phyloP scores from a whole-genome alignment of 2,797 vertebrate species.

The Thalassophryne amazonica region DNA sequence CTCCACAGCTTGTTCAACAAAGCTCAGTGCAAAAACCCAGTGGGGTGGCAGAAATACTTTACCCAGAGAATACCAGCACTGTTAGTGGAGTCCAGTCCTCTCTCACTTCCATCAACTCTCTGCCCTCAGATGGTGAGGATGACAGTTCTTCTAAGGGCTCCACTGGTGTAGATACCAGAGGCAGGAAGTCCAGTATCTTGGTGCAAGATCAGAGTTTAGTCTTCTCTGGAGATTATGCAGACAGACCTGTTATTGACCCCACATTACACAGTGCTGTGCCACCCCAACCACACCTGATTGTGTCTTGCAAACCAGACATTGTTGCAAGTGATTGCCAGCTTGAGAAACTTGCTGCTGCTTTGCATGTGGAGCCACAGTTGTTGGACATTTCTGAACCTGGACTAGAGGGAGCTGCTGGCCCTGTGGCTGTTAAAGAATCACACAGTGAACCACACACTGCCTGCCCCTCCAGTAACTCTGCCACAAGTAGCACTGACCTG shows the following conservation, averaged over 20 bases:
- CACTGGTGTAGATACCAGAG: constrained; percentile 39
- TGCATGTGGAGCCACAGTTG: constrained; percentile 46
- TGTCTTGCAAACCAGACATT: constrained; percentile 7
- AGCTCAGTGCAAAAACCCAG: constrained; percentile 76
- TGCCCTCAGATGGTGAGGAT: constrained; percentile 92
- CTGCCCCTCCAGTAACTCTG: constrained; percentile 79
- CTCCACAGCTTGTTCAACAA: constrained; percentile 60
- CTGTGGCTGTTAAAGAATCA: constrained; percentile 51
- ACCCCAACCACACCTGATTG: neutral
- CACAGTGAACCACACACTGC: constrained; percentile 72
- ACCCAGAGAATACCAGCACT: constrained; percentile 87
- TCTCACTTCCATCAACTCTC: constrained; percentile 95
- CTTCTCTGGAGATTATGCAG: constrained; percentile 76
- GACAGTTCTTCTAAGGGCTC: constrained; percentile 84
- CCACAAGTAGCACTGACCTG: constrained; percentile 87
- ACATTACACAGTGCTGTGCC: neutral
- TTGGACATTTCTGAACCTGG: constrained; percentile 55
- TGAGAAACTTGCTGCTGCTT: constrained; percentile 24
- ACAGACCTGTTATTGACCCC: constrained; percentile 6
- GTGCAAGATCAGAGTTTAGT: constrained; percentile 83
- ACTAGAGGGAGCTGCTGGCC: constrained; percentile 31
- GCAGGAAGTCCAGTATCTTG: constrained; percentile 76
- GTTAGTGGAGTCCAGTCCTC: constrained; percentile 96
- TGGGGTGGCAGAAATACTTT: constrained; percentile 74
- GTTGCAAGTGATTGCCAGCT: constrained; percentile 22